phyloP scores from a whole-genome alignment of 2,113 vertebrate genomes.

The Rhombomys opimus region DNA sequence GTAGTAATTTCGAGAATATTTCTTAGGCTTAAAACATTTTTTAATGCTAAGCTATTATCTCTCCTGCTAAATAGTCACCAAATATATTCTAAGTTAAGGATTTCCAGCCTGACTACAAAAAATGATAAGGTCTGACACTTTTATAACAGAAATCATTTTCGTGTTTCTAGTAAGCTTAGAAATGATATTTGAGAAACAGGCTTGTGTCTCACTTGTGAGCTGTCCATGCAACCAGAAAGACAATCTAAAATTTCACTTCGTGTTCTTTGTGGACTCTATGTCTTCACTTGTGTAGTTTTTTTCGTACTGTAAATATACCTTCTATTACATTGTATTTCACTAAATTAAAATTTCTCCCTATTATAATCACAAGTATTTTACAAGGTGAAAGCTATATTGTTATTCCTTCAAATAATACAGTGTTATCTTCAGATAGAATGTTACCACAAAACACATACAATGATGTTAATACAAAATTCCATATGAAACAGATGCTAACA shows the following conservation, averaged over 20 bases:
- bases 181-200: not conserved
- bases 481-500: not conserved
- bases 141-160: not conserved
- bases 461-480: constrained; percentile 10
- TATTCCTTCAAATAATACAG: not conserved
- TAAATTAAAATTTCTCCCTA: not conserved
- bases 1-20: constrained; percentile 35
- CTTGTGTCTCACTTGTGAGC: not conserved
- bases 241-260: fast-evolving
- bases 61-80: not conserved
- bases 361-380: not conserved
- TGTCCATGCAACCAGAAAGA: not conserved
- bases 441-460: constrained; percentile 6
- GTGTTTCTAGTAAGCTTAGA: constrained; percentile 13
- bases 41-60: not conserved
- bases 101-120: constrained; percentile 15
- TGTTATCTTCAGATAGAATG: not conserved
- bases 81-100: not conserved
- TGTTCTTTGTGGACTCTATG: not conserved
- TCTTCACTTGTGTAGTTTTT: not conserved
- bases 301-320: not conserved
- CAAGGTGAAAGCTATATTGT: not conserved
- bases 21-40: not conserved
- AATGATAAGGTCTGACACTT: not conserved
- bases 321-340: not conserved